Base-by-base conservation (phyloP, 2,888 invertebrate genomes). In the Eulithis testata region DNA sequence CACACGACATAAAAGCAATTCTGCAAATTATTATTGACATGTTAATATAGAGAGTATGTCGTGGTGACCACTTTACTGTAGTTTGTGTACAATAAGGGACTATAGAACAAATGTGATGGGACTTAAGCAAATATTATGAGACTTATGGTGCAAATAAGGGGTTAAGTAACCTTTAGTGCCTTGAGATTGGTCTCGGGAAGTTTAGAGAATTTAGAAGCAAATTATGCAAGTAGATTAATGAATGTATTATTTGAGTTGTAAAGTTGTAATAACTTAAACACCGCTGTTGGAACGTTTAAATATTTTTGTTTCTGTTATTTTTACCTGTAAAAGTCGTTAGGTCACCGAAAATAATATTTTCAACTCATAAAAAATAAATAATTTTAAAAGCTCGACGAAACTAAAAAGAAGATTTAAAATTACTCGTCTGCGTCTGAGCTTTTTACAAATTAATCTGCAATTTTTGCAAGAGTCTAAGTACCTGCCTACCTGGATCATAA, bases 21-120 rank as follows among this genome's bases (percentile, higher is more conserved):
- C 85, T 78, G 82, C 84, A 91, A 92, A 92, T 91, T 90, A 89
- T 91, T 92, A 92, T 91, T 84, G 90, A 84, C 91, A 88, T 91
- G 90, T 90, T 89, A 90, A 90, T 89, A 88, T 89, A 88, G 88
- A 83, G 80, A 74, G 79, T 83, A 83, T 82, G 77, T 82, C 75
- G 79, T 83, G 84, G 85, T 82, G 76, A 73, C 74, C 69, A 70
- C 69, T 66, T 62, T 58, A 58, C 52, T 51, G 52, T 66, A 65
- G 58, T 72, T 67, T 58, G 64, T 71, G 57, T 60, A 8, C 40
- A 40, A 40, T 40, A 31, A 31, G 31, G 51, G 40, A 49, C 40
- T 52, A 60, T 58, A 47, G 60, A 50, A 47, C 31, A 51, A 51
- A 54, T 68, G 62, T 70, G 43, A 58, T 60, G 60, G 37, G 63